These are phyloP conservation scores for Carassius auratus DNA, from an alignment of 2,113 vertebrate genomes.

Conservation along the genomic window DNA sequence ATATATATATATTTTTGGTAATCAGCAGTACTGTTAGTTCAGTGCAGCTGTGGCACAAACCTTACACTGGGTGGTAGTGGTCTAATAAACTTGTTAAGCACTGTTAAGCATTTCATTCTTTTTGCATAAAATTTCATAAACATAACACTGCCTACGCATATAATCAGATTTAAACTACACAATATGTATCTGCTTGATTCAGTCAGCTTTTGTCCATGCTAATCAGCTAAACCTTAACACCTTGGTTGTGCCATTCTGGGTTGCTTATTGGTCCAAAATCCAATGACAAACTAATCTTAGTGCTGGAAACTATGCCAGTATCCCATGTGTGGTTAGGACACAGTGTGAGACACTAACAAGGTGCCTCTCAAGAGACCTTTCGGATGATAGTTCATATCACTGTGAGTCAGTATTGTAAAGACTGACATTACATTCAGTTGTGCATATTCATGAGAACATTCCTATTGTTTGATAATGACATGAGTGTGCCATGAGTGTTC, in stretches of 20 bases:
- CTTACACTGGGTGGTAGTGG: too few species aligned
- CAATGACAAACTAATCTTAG: not conserved
- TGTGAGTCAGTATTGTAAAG: conserved; percentile 19
- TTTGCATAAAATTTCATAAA: too few species aligned
- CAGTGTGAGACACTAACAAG: not conserved
- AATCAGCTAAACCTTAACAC: not conserved
- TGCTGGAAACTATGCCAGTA: not conserved
- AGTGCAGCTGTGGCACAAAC: too few species aligned
- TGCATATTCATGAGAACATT: conserved; percentile 28
- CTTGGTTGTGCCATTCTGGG: not conserved
- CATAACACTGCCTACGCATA: too few species aligned
- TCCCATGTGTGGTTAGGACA: not conserved
- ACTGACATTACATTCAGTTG: conserved; percentile 17
- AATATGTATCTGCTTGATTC: too few species aligned
- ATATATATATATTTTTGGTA: too few species aligned
- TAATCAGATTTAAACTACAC: too few species aligned
- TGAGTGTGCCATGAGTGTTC: conserved; percentile 5
- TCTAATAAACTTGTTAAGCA: too few species aligned
- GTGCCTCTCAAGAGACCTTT: conserved; percentile 1
- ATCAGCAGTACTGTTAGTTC: too few species aligned
- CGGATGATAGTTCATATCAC: not conserved
- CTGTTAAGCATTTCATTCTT: too few species aligned
- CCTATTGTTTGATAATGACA: conserved; percentile 9
- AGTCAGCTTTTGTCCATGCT: too few species aligned
- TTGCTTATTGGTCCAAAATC: not conserved